Conservation (phyloP, 2,888 invertebrate species). For the Mimachlamys varia region DNA sequence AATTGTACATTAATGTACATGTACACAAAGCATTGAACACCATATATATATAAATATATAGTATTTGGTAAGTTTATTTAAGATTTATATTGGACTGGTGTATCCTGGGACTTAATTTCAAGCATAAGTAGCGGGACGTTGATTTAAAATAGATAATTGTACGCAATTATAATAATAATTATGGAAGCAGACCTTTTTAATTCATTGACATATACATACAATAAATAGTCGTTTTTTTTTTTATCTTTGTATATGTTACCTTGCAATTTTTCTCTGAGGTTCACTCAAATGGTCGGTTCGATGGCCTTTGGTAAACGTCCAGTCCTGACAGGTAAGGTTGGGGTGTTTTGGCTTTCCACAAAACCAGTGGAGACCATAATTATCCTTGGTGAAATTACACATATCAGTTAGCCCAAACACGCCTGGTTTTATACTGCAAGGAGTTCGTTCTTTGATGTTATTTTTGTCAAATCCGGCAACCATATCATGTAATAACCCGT, state of each 20-base stretch:
- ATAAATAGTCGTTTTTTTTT: too few species aligned
- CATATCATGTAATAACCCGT: slow-evolving; percentile 37
- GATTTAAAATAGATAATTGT: too few species aligned
- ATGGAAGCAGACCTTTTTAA: too few species aligned
- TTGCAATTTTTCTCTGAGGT: not conserved
- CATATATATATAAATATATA: too few species aligned
- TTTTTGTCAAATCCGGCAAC: not conserved
- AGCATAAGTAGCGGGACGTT: too few species aligned
- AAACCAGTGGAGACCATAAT: slow-evolving; percentile 42
- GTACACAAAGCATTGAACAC: too few species aligned
- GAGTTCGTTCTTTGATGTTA: not conserved
- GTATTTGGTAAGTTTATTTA: too few species aligned
- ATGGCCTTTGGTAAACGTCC: not conserved
- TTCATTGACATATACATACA: too few species aligned
- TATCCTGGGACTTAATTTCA: too few species aligned
- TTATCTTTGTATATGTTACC: not conserved
- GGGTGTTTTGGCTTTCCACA: slow-evolving; percentile 26
- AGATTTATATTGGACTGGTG: too few species aligned
- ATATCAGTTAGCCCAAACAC: not conserved
- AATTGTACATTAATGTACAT: too few species aligned
- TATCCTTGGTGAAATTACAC: slow-evolving; percentile 39
- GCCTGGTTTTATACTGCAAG: not conserved
- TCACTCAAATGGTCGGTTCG: not conserved
- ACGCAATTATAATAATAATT: too few species aligned
- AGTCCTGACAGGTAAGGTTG: not conserved